A percentile compares a stretch with the other conserved stretches of the same genome.
These are phyloP conservation scores for Amazona guildingii DNA, from an alignment of 2,113 vertebrate species.

Conservation along the genomic window DNA sequence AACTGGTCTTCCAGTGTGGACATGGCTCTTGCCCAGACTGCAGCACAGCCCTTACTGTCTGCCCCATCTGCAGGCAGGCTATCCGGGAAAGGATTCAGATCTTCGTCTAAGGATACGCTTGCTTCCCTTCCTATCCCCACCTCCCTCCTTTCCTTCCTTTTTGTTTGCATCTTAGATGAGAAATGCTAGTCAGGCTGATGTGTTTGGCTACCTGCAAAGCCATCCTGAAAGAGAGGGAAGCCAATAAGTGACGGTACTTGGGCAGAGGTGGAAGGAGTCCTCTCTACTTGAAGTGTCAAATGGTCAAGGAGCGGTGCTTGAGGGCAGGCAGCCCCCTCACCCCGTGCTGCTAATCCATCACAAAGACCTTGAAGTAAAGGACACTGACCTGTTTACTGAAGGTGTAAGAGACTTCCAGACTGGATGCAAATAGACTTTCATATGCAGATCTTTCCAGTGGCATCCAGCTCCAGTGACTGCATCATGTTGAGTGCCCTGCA, in stretches of 20 bases:
- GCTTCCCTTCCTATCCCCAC: neutral
- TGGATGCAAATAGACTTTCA: neutral
- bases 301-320: neutral
- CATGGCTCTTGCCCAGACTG: slow-evolving; percentile 95
- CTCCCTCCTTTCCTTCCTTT: neutral
- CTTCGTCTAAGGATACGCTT: slow-evolving; percentile 80
- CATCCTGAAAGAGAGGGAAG: neutral
- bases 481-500: fast-evolving
- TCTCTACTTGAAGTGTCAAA: fast-evolving
- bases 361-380: neutral
- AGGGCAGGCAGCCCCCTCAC: neutral
- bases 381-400: neutral
- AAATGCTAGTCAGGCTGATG: neutral
- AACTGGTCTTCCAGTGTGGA: slow-evolving; percentile 97
- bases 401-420: neutral
- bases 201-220: neutral
- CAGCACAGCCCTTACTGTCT: slow-evolving; percentile 88
- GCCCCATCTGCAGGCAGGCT: slow-evolving; percentile 95
- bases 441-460: fast-evolving
- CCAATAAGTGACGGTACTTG: neutral
- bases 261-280: neutral
- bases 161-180: neutral
- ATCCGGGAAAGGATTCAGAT: slow-evolving; percentile 94
- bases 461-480: neutral
- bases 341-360: neutral